Conservation (phyloP, 2,888 invertebrate species). For the Bellardia bayeri region DNA sequence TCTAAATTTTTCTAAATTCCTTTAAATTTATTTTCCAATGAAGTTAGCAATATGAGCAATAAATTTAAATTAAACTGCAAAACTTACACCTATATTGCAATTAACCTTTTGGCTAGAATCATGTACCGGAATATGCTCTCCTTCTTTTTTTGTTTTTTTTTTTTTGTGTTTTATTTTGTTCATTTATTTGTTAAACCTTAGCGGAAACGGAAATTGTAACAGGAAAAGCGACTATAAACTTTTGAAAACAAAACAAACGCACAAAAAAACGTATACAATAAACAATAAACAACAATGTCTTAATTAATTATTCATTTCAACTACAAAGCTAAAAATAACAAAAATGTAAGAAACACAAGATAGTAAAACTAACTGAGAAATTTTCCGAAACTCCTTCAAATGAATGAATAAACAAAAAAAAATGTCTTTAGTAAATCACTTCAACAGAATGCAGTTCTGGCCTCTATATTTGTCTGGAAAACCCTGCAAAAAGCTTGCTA, state of each 20-base stretch:
- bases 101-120: neutral
- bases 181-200: conserved; percentile 1
- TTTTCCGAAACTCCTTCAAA: neutral
- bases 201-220: conserved; percentile 65
- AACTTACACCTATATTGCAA: neutral
- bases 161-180: neutral
- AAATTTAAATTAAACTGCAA: too few relatives aligned
- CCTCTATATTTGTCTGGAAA: neutral
- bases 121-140: neutral
- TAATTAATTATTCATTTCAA: conserved; percentile 63
- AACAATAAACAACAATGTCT: conserved; percentile 35
- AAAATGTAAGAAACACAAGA: neutral
- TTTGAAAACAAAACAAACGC: neutral
- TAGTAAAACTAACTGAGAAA: neutral
- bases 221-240: conserved; percentile 56
- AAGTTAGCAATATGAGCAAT: too few relatives aligned
- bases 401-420: neutral
- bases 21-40: too few relatives aligned
- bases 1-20: too few relatives aligned
- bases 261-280: neutral
- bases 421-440: neutral
- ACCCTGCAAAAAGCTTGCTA: neutral
- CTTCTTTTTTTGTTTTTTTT: neutral
- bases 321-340: neutral
- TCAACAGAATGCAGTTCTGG: neutral